Evolutionary conservation across 2,113 vertebrate genomes (phyloP).

Genomic region (Cromileptes altivelis): DNA sequence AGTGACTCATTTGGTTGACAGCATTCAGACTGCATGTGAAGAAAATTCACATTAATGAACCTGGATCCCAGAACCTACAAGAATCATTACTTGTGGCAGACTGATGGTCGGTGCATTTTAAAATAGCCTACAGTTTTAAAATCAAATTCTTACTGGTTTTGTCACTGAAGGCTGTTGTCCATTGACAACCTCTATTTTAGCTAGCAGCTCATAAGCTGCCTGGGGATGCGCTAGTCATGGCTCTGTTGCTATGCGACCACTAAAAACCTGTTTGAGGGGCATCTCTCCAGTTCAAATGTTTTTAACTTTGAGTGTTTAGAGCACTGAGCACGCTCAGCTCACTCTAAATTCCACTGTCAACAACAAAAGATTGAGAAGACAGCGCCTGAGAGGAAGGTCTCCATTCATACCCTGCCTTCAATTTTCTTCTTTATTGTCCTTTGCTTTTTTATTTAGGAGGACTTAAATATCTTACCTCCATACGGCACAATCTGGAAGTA

Average conservation of each 20-base stretch:
- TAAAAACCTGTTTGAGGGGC: constrained; percentile 64
- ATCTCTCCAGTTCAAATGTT: constrained; percentile 63
- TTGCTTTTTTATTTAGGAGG: constrained; percentile 12
- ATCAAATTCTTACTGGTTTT: constrained; percentile 48
- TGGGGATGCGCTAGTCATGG: constrained; percentile 45
- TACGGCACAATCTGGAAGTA: constrained; percentile 53
- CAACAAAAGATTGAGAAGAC: constrained; percentile 41
- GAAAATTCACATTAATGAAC: constrained; percentile 61
- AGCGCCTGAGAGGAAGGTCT: constrained; percentile 34
- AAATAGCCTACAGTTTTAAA: constrained; percentile 64
- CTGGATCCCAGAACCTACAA: constrained; percentile 26
- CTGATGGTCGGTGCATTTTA: constrained; percentile 38
- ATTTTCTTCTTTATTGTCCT: constrained; percentile 9
- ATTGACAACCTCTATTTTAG: constrained; percentile 62
- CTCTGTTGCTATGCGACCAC: constrained; percentile 76
- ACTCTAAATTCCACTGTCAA: constrained; percentile 47
- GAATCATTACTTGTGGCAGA: constrained; percentile 48
- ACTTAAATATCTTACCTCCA: constrained; percentile 62
- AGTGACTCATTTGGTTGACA: constrained; percentile 52
- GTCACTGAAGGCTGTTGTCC: constrained; percentile 58
- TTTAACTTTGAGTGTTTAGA: constrained; percentile 60
- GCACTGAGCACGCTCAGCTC: background rate
- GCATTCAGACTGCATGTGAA: constrained; percentile 42
- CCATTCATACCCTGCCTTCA: background rate
- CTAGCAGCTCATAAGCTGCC: constrained; percentile 53